phyloP scores from a whole-genome alignment of 2,888 invertebrate species.

The Cephus runcator region DNA sequence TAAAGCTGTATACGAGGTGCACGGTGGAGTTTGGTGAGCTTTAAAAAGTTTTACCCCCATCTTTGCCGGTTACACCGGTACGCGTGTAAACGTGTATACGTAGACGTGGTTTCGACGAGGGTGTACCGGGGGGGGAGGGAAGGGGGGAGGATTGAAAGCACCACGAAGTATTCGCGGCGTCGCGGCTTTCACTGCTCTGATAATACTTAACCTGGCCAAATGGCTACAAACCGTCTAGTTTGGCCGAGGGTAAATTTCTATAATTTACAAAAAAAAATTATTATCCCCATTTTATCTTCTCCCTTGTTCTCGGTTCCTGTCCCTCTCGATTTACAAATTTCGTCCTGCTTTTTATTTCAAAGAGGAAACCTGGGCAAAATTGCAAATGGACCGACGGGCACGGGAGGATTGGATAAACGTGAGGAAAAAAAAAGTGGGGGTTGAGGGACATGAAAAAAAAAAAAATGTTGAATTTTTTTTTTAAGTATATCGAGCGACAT shows the following conservation, averaged over 20 bases:
- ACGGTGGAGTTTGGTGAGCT: too few species aligned
- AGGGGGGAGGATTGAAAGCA: not conserved
- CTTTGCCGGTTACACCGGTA: too few species aligned
- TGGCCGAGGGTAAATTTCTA: not conserved
- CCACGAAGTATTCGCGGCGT: not conserved
- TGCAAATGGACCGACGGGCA: not conserved
- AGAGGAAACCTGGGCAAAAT: not conserved
- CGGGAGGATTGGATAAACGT: not conserved
- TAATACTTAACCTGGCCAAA: not conserved
- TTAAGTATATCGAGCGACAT: too few species aligned
- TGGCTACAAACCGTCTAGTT: not conserved
- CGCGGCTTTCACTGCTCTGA: not conserved
- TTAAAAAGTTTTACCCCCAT: too few species aligned
- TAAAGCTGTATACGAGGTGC: not conserved
- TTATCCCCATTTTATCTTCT: too few species aligned
- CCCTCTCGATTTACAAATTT: not conserved
- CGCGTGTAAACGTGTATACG: too few species aligned
- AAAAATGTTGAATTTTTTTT: too few species aligned
- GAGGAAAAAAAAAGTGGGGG: not conserved
- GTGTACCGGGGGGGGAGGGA: too few species aligned
- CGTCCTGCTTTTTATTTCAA: not conserved
- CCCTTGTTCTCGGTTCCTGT: too few species aligned
- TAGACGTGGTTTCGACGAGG: too few species aligned
- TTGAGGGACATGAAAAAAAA: not conserved
- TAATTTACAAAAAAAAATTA: not conserved